Evolutionary conservation across 2,888 invertebrate species (phyloP).

Genomic region (Hyalella azteca): DNA sequence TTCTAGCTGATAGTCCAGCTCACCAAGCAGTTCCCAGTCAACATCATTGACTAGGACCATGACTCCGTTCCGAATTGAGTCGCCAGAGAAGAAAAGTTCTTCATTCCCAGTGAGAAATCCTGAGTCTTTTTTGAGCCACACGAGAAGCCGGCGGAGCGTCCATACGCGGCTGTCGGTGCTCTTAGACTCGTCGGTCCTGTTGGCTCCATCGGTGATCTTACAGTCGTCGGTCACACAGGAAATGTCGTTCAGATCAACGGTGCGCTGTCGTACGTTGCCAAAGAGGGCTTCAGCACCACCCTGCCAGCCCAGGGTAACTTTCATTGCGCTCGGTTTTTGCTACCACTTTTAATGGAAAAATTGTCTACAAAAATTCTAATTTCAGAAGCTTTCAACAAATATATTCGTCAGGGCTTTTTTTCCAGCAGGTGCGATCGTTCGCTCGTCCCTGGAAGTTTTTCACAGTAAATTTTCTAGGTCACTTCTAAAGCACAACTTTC

Average conservation of each 20-base stretch:
- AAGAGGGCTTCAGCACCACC: constrained; percentile 93
- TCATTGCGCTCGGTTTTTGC: constrained; percentile 37
- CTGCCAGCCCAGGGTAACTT: constrained; percentile 65
- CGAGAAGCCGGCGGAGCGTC: constrained; percentile 75
- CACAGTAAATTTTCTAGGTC: too few relatives aligned
- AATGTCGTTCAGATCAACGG: constrained; percentile 71
- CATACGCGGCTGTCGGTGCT: constrained; percentile 62
- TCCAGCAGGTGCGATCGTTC: too few relatives aligned
- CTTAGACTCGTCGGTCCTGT: constrained; percentile 61
- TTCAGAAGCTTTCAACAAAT: too few relatives aligned
- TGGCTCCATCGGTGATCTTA: constrained; percentile 58
- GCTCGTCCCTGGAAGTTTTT: too few relatives aligned
- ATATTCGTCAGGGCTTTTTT: too few relatives aligned
- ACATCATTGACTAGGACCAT: constrained; percentile 91
- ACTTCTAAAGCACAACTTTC: too few relatives aligned
- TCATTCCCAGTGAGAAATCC: constrained; percentile 77
- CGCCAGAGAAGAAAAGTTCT: constrained; percentile 68
- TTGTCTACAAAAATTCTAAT: too few relatives aligned
- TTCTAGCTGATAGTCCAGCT: constrained; percentile 64
- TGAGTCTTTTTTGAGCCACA: constrained; percentile 81
- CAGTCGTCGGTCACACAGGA: constrained; percentile 59
- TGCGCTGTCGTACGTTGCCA: constrained; percentile 77
- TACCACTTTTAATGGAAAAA: background rate
- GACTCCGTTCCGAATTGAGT: constrained; percentile 78
- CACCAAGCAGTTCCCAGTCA: constrained; percentile 88